These are phyloP conservation scores for Cygnus atratus DNA, from an alignment of 2,113 vertebrate genomes.

Conservation along the genomic window DNA sequence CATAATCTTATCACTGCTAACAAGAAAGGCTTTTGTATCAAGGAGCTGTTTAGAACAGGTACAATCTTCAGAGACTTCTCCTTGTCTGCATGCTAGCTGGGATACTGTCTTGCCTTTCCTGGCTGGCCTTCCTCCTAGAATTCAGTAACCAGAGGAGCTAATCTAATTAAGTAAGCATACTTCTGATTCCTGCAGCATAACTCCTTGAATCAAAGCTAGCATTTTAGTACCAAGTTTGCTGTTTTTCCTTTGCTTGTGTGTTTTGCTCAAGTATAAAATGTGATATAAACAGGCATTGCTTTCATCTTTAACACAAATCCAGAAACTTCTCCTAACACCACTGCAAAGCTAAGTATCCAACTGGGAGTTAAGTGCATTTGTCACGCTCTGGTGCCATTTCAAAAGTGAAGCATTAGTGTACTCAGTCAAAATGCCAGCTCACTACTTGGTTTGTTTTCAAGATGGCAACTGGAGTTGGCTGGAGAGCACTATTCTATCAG, in stretches of 20 bases:
- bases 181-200: not conserved
- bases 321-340: conserved; percentile 33
- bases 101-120: not conserved
- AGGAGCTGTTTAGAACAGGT: not conserved
- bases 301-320: conserved; percentile 45
- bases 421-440: conserved; percentile 64
- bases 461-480: conserved; percentile 21
- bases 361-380: conserved; percentile 42
- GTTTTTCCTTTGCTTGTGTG: not conserved
- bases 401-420: conserved; percentile 59
- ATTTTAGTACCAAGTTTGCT: not conserved
- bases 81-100: not conserved
- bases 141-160: not conserved
- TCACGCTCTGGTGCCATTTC: conserved; percentile 47
- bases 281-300: not conserved
- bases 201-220: not conserved
- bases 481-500: conserved; percentile 40
- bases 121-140: not conserved
- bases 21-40: conserved; percentile 14
- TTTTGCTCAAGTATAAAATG: not conserved
- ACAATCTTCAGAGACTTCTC: not conserved
- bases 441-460: conserved; percentile 54
- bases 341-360: conserved; percentile 13
- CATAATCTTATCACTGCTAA: conserved; percentile 55
- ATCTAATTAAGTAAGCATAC: not conserved